Base-by-base conservation (phyloP, 2,797 vertebrate species). In the Denticeps clupeoides region DNA sequence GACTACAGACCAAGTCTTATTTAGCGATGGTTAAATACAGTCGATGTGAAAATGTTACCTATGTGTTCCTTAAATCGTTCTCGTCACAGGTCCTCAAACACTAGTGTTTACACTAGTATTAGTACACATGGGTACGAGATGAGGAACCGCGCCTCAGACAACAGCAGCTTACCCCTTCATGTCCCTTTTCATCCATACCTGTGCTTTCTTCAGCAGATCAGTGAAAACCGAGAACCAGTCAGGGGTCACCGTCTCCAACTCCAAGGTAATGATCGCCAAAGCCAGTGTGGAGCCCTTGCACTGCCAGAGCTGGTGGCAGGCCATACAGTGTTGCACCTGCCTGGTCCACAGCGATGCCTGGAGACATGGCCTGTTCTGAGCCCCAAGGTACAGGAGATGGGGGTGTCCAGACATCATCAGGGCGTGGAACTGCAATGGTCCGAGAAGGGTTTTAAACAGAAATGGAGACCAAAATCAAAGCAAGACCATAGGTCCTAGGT, bases 231-330 rank as follows among this genome's bases (percentile, higher is more conserved):
- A 71, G 80, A 89, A 82, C 82, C 90, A 89, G 28, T 84, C 91
- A 7, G 90, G 77, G 13, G 72, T 80, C 58, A 88, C 76, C 69
- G 72, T 89, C 78, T 95, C 92, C 84, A 95, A 41, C 85, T 93
- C 92, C 72, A 97, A 93, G 73, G 89, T 91, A 86, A 91, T 99
- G 89, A 96, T 97, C 81, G 89, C 94, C 82, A 99, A 94, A 68
- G 77, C 91, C 76, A 96, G 49, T 41, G 89, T 97, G 83, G 93
- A 99, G 73, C 92, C 94, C 66, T 82, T 97, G 71, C 94, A 90
- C 89, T 97, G 93, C 88, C 89, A 78, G 26, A 95, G 87, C 60
- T 99, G 94, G 94, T 97, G 93, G 93, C 88, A 93, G 16, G 90
- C 93, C 84, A 91, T 97, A 61, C 92, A 96, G 78, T 99, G 93